phyloP scores from a whole-genome alignment of 2,113 vertebrate genomes.

The Sus scrofa region T2T-Sscrofa CM000815.6:132340501-132341000 shows the following conservation, averaged over 20 bases:
- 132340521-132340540: too few species aligned
- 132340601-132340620: neutral
- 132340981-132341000: neutral
- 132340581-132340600: neutral
- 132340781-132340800: conserved; percentile 23
- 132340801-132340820: neutral
- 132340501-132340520: too few species aligned
- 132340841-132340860: conserved; percentile 4
- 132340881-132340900: neutral
- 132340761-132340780: conserved; percentile 1
- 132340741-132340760: conserved; percentile 13
- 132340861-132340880: neutral
- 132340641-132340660: neutral
- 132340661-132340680: neutral
- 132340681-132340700: neutral
- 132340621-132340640: neutral
- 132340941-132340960: conserved; percentile 56
- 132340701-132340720: neutral
- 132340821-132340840: neutral
- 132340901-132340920: conserved; percentile 33
- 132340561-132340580: neutral
- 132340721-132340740: conserved; percentile 24
- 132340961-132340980: neutral
- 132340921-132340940: neutral
- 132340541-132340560: neutral